Evolutionary conservation across 2,113 vertebrate species (phyloP).

Genomic region (Peromyscus californicus): DNA sequence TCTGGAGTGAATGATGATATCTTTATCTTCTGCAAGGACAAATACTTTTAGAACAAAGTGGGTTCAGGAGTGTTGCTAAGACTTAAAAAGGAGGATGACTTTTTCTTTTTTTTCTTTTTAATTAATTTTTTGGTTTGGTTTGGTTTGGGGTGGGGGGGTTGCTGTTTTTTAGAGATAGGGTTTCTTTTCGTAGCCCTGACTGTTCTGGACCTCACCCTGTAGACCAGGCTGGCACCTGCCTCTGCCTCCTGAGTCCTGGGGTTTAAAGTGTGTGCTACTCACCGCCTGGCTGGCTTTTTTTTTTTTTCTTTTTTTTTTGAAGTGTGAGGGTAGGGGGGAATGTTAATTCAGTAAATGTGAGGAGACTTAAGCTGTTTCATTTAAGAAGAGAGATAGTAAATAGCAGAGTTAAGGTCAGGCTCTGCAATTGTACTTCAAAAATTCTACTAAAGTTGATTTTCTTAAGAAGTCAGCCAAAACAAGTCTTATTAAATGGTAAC

Average conservation of each 20-base stretch:
- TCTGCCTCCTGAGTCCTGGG: not conserved
- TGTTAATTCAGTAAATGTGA: constrained; percentile 11
- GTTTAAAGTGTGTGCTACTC: not conserved
- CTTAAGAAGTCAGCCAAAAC: not conserved
- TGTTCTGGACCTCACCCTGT: not conserved
- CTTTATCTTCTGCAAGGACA: not conserved
- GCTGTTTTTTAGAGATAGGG: not conserved
- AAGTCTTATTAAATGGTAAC: not conserved
- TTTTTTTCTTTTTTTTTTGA: not conserved
- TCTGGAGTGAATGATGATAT: not conserved
- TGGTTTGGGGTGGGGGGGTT: no score
- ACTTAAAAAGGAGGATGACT: not conserved
- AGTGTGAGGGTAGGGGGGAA: not conserved
- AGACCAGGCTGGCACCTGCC: not conserved
- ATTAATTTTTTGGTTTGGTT: no score
- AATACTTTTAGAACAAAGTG: not conserved
- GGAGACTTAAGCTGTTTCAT: not conserved
- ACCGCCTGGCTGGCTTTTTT: not conserved
- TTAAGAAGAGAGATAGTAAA: not conserved
- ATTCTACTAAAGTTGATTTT: not conserved
- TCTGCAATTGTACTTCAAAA: not conserved
- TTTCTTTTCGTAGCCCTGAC: not conserved
- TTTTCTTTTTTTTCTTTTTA: not conserved
- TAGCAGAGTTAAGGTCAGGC: not conserved
- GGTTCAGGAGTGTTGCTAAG: not conserved